phyloP scores from a whole-genome alignment of 2,797 vertebrate genomes.

The Prionace glauca region DNA sequence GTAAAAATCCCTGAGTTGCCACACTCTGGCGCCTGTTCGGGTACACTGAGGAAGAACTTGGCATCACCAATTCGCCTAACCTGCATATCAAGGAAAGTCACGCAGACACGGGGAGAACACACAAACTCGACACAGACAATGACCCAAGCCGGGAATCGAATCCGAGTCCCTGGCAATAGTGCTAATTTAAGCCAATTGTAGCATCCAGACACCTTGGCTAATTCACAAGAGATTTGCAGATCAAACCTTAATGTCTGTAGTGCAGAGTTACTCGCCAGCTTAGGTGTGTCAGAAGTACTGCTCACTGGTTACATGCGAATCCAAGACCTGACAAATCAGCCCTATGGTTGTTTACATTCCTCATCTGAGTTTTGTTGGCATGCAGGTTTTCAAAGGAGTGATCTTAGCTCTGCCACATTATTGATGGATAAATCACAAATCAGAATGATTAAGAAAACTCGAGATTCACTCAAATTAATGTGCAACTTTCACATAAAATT shows the following conservation, averaged over 20 bases:
- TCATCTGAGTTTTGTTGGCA: background rate
- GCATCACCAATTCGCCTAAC: no score
- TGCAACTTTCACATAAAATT: background rate
- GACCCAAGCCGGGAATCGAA: no score
- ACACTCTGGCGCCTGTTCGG: no score
- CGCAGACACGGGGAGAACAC: no score
- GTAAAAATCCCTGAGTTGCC: no score
- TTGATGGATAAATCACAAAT: background rate
- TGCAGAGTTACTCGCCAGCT: background rate
- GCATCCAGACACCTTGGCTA: background rate
- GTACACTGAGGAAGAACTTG: no score
- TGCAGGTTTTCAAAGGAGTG: background rate
- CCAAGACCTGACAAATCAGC: background rate
- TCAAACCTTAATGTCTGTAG: background rate
- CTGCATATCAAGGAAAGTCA: no score
- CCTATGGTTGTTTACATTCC: background rate
- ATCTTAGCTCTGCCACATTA: background rate
- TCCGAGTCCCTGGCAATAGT: no score
- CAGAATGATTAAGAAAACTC: background rate
- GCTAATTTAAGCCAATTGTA: background rate
- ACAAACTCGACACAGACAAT: no score
- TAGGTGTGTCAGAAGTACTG: background rate
- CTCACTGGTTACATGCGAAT: background rate
- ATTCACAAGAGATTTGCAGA: background rate
- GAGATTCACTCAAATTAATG: background rate